A percentile compares a stretch with the other conserved stretches of the same genome.
Conservation (phyloP, 2,888 invertebrate genomes). For the Eledone cirrhosa region DNA sequence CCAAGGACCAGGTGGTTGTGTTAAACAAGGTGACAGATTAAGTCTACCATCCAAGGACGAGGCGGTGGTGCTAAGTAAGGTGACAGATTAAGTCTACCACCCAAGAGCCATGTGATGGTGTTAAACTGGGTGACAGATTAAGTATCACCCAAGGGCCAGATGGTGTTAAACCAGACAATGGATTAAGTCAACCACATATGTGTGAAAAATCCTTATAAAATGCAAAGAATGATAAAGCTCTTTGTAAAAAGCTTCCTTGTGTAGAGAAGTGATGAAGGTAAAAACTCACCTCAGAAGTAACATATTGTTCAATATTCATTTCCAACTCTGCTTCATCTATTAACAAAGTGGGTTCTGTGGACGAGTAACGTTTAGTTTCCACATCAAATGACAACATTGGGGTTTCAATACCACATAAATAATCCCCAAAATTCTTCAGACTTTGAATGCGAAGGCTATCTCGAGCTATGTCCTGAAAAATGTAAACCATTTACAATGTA, state of each 20-base stretch:
- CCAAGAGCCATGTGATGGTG: too few species aligned
- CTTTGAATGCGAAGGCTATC: conserved; percentile 78
- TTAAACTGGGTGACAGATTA: too few species aligned
- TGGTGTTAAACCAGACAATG: too few species aligned
- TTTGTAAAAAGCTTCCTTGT: neutral
- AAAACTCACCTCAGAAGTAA: conserved; percentile 34
- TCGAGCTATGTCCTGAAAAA: conserved; percentile 75
- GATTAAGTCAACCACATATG: neutral
- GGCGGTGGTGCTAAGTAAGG: too few species aligned
- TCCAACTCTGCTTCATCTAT: conserved; percentile 42
- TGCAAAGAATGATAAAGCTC: neutral
- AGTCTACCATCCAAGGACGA: too few species aligned
- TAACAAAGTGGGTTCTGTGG: conserved; percentile 54
- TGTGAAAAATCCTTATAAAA: neutral
- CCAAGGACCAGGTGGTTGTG: too few species aligned
- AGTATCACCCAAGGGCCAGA: too few species aligned
- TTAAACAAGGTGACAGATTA: too few species aligned
- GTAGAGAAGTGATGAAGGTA: too few species aligned
- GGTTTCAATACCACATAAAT: conserved; percentile 86
- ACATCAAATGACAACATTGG: conserved; percentile 76
- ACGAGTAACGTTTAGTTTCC: conserved; percentile 57
- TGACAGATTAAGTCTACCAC: too few species aligned
- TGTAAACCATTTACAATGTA: conserved; percentile 23
- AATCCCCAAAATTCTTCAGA: conserved; percentile 83
- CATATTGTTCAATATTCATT: conserved; percentile 63